These are phyloP conservation scores for Amiota minor DNA, from an alignment of 2,888 invertebrate species.

Conservation along the genomic window DNA sequence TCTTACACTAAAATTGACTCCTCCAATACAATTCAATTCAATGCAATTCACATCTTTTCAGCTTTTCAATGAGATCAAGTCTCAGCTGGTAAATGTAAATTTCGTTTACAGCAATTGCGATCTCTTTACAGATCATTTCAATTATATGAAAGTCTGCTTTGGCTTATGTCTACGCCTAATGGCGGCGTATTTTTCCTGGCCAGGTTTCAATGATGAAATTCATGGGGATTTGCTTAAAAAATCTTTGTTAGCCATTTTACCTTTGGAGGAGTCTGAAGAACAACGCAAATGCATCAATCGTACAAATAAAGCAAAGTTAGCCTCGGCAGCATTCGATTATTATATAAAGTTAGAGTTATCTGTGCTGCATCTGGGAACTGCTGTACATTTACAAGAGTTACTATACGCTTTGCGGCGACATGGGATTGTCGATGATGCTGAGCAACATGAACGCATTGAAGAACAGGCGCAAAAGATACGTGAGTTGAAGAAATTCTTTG, in stretches of 20 bases:
- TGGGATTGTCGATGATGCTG: conserved; percentile 43
- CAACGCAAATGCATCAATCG: conserved; percentile 33
- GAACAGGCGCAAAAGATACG: conserved; percentile 61
- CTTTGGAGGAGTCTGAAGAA: conserved; percentile 28
- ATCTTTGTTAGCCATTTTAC: conserved; percentile 54
- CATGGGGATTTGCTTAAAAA: conserved; percentile 56
- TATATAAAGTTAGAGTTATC: conserved; percentile 59
- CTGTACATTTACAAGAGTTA: conserved; percentile 68
- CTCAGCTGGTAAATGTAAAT: conserved; percentile 75
- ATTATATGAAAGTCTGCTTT: conserved; percentile 76
- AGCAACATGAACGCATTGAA: conserved; percentile 32
- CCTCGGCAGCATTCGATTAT: conserved; percentile 57
- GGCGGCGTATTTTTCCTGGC: conserved; percentile 79
- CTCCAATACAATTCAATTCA: conserved; percentile 18
- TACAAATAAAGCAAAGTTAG: conserved; percentile 39
- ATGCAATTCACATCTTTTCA: conserved; percentile 19
- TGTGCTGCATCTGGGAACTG: conserved; percentile 64
- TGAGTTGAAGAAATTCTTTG: conserved; percentile 47
- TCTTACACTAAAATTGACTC: not conserved
- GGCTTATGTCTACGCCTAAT: conserved; percentile 76
- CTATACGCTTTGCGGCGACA: conserved; percentile 59
- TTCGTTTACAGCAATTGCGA: conserved; percentile 76
- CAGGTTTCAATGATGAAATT: conserved; percentile 76
- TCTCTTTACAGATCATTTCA: conserved; percentile 75
- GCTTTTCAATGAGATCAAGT: conserved; percentile 53